phyloP scores from a whole-genome alignment of 2,888 invertebrate species.

The Idaea biselata region DNA sequence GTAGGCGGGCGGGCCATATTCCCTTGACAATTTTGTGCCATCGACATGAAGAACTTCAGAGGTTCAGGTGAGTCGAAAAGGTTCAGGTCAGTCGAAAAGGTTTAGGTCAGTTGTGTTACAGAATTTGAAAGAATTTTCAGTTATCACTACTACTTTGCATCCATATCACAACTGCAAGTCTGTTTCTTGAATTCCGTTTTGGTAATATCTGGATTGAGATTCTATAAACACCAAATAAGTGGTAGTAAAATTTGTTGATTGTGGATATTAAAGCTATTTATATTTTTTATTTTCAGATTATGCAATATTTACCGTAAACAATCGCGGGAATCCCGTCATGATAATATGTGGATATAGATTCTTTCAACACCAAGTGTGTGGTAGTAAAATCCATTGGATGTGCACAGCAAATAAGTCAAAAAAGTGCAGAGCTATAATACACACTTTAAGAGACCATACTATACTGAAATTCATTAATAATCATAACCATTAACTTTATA shows the following conservation, averaged over 20 bases:
- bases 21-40: too few species aligned
- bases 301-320: neutral
- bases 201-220: neutral
- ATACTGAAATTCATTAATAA: slow-evolving; percentile 7
- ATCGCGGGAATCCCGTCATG: neutral
- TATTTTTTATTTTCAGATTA: slow-evolving; percentile 3
- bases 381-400: slow-evolving; percentile 9
- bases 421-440: neutral
- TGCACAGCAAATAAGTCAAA: slow-evolving; percentile 2
- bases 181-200: too few species aligned
- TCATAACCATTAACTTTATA: slow-evolving; percentile 37
- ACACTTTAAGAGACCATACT: slow-evolving; percentile 6
- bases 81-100: too few species aligned
- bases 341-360: slow-evolving; percentile 8
- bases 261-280: neutral
- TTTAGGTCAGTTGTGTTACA: too few species aligned
- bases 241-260: neutral
- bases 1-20: too few species aligned
- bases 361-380: slow-evolving; percentile 4
- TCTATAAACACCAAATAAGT: neutral
- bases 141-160: too few species aligned
- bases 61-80: too few species aligned
- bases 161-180: too few species aligned
- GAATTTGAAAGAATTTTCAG: too few species aligned
- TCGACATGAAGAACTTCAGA: too few species aligned